Evolutionary conservation across 2,888 invertebrate genomes (phyloP).

Genomic region (Spisula solida): DNA sequence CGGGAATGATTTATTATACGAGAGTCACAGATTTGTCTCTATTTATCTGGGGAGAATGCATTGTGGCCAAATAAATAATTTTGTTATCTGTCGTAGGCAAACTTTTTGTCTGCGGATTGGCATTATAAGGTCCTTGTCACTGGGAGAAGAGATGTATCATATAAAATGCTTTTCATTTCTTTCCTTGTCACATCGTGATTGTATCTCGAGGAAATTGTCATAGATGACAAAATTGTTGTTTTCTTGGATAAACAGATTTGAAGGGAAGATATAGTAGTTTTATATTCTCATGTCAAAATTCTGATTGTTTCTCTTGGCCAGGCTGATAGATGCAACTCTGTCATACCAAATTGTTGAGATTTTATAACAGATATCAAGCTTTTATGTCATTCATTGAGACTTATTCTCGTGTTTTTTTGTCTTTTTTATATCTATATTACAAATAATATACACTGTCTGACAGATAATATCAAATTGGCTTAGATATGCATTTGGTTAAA

Average conservation of each 20-base stretch:
- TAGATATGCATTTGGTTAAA: neutral
- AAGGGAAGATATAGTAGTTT: slow-evolving; percentile 2
- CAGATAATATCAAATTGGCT: neutral
- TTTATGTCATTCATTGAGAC: slow-evolving; percentile 15
- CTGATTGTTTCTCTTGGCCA: slow-evolving; percentile 4
- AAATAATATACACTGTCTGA: neutral
- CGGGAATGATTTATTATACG: slow-evolving; percentile 12
- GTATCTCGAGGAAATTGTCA: slow-evolving; percentile 8
- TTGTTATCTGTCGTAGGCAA: neutral
- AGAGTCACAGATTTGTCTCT: slow-evolving; percentile 24
- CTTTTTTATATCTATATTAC: neutral
- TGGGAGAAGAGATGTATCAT: slow-evolving; percentile 1
- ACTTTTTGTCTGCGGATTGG: slow-evolving; percentile 1
- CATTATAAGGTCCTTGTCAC: slow-evolving; percentile 21
- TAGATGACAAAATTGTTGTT: slow-evolving; percentile 23
- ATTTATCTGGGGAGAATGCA: slow-evolving; percentile 19
- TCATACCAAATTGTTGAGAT: slow-evolving; percentile 3
- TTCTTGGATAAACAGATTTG: slow-evolving; percentile 23
- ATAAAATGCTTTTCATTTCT: slow-evolving; percentile 26
- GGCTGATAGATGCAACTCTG: slow-evolving; percentile 18
- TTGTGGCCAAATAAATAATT: slow-evolving; percentile 30
- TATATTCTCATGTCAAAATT: slow-evolving; percentile 8
- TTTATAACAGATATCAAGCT: slow-evolving; percentile 15
- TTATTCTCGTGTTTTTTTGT: neutral
- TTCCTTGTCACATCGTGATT: slow-evolving; percentile 13